Base-by-base conservation (phyloP, 1,140 invertebrate species). In the Stenopsyche tienmushanensis region DNA sequence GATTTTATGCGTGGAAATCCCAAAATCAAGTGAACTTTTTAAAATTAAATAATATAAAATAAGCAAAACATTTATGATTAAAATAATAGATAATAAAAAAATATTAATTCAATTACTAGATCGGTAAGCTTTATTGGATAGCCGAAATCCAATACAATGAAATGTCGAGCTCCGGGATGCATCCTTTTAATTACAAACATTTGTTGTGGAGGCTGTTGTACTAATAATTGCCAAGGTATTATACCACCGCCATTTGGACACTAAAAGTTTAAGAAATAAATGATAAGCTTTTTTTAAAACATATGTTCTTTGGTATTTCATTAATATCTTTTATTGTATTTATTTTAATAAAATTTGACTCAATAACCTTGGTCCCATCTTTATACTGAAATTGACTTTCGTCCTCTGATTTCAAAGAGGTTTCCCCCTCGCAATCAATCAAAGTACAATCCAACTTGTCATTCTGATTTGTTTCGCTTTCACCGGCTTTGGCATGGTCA, bases 141-240 rank as follows among this genome's bases (percentile, higher is more conserved):
- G 18, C 93, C 93, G 78, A 97, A 95, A 79, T 97, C 94, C 10
- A 97, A 79, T 8, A 93, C 90, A 45, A 96, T 91, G 80, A 93
- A 96, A 64, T 93, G 83, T 13, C 89, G 78, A 39, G 92, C 92
- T 70, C 89, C 92, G 18, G 92, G 93, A 78, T 95, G 91, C 90
- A 96, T 94, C 66, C 93, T 83, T 75, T 97, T 93, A 44, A 97
- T 92, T n/a, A 96, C 88, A 50, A 96, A 84, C 69, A 90, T 90
- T 72, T 93, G 90, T 63, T 92, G 90, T 18, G 90, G 86, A 20
- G 91, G 89, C 57, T 88, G 86, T 42, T 84, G 83, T 44, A 94
- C 79, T 44, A 92, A 80, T 75, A 89, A 87, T 71, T 88, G 88
- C 84, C 90, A 91, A 20, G 89, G 86, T 64, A 90, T 80, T 26